Percentiles rank a stretch among this genome's conserved stretches.
phyloP scores from a whole-genome alignment of 2,888 invertebrate genomes.

The Sminthurides aquaticus region DNA sequence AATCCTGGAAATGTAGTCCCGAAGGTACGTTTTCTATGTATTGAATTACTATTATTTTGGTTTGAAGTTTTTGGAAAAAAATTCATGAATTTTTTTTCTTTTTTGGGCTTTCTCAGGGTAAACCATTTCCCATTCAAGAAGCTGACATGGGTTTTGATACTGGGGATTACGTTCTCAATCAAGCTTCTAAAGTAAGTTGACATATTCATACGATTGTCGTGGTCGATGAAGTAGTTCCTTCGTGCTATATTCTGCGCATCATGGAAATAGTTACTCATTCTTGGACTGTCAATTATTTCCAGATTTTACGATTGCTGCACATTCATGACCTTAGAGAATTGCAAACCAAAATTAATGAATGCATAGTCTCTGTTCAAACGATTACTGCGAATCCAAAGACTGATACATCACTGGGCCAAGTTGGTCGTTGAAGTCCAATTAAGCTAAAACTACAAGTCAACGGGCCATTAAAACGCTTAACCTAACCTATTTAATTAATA shows the following conservation, averaged over 20 bases:
- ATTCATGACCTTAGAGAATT: conserved; percentile 75
- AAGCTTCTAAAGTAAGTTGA: conserved; percentile 57
- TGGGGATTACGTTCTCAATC: conserved; percentile 59
- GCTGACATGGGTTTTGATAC: conserved; percentile 60
- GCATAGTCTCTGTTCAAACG: conserved; percentile 82
- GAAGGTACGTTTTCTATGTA: conserved; percentile 44
- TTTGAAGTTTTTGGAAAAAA: neutral
- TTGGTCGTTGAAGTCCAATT: conserved; percentile 55
- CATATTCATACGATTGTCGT: neutral
- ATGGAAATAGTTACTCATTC: neutral
- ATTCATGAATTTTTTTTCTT: neutral
- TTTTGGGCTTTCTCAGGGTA: neutral
- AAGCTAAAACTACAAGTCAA: neutral
- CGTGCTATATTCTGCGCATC: neutral
- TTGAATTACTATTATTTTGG: neutral
- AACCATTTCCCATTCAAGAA: conserved; percentile 60
- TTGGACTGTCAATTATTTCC: neutral
- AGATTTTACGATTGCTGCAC: conserved; percentile 67
- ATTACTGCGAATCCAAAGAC: conserved; percentile 96
- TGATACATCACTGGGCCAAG: conserved; percentile 86
- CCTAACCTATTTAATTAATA: neutral
- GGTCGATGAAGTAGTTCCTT: too few relatives aligned
- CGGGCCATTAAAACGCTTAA: neutral
- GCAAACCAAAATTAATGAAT: conserved; percentile 89
- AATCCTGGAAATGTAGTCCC: conserved; percentile 52